Evolutionary conservation across 2,888 invertebrate species (phyloP), one percentile per base, ranked within the genome.

Genomic region (Drosophila mayaguana): DNA sequence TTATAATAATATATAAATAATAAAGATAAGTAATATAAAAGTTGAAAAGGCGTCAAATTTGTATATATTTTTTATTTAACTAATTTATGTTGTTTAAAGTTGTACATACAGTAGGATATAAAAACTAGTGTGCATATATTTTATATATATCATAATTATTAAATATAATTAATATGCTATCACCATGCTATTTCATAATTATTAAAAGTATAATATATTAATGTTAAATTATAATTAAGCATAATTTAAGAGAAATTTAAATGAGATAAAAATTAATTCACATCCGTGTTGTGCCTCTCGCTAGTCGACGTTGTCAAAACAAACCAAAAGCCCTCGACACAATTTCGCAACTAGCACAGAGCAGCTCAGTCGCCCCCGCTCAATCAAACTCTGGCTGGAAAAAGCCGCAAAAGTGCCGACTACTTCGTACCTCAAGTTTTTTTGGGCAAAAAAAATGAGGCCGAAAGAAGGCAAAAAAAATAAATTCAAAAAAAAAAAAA

Each of bases 341-440:
- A 77, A 64, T 67, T 78, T 64, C 40, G 42, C 56, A 59, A 42
- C 57, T 36, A 56, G 63, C 45, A 50, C 60, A 48, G 63, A 38
- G 50, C 59, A 34, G 50, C 59, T 56, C 50, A 51, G 38, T 36
- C 57, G 61, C 60, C 59, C 32, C 48, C 48, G 18, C 48, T n/a
- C 28, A 25, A n/a, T 28, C 48, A n/a, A 48, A 65, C 51, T 28
- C 64, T 50, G 78, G 81, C 73, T 50, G 50, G 32, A 12, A 50
- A 50, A 54, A 86, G 72, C 86, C 86, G 54, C 72, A 88, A 77
- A 86, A 86, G 83, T 86, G 78, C 75, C 75, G 63, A 69, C 72
- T 67, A 66, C 65, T 67, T 77, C 61, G 67, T 69, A 71, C 70
- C 64, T 74, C 65, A 70, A 71, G 66, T 75, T 72, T 77, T 50